Conservation (phyloP, 2,888 invertebrate species). For the Sceliomorpha sp. region DNA sequence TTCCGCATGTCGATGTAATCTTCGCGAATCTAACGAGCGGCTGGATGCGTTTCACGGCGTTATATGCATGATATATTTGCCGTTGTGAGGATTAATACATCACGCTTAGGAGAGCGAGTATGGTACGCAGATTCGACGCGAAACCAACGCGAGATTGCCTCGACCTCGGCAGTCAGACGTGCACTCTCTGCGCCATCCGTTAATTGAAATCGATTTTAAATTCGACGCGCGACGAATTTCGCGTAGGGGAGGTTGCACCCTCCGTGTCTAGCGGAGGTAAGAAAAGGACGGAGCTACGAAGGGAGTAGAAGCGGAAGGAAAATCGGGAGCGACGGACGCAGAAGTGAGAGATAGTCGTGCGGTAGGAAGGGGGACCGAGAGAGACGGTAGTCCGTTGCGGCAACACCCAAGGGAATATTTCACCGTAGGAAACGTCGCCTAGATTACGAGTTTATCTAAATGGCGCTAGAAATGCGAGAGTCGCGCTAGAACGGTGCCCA, state of each 20-base stretch:
- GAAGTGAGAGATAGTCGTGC: slow-evolving; percentile 12
- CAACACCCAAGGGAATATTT: slow-evolving; percentile 72
- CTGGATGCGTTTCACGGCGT: no score
- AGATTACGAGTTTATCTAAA: slow-evolving; percentile 79
- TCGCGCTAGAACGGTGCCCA: slow-evolving; percentile 64
- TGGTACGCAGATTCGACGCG: slow-evolving; percentile 28
- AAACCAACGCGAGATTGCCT: slow-evolving; percentile 56
- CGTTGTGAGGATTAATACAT: slow-evolving; percentile 31
- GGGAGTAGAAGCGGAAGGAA: slow-evolving; percentile 9
- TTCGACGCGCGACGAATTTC: slow-evolving; percentile 58
- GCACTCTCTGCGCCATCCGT: slow-evolving; percentile 54
- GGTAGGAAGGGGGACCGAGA: background rate
- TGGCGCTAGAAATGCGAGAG: slow-evolving; percentile 71
- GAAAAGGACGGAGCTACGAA: slow-evolving; percentile 32
- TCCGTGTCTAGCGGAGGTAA: slow-evolving; percentile 20
- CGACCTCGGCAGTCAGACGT: slow-evolving; percentile 43
- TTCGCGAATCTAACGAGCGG: no score
- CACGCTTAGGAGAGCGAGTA: slow-evolving; percentile 22
- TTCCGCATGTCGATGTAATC: no score
- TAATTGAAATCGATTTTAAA: slow-evolving; percentile 65
- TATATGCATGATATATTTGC: no score
- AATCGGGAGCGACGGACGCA: slow-evolving; percentile 5
- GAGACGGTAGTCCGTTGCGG: slow-evolving; percentile 34
- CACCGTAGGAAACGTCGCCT: slow-evolving; percentile 72
- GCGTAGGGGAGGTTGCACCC: slow-evolving; percentile 56